Conservation (phyloP, 2,888 invertebrate species). For the Pediacus dermestoides region DNA sequence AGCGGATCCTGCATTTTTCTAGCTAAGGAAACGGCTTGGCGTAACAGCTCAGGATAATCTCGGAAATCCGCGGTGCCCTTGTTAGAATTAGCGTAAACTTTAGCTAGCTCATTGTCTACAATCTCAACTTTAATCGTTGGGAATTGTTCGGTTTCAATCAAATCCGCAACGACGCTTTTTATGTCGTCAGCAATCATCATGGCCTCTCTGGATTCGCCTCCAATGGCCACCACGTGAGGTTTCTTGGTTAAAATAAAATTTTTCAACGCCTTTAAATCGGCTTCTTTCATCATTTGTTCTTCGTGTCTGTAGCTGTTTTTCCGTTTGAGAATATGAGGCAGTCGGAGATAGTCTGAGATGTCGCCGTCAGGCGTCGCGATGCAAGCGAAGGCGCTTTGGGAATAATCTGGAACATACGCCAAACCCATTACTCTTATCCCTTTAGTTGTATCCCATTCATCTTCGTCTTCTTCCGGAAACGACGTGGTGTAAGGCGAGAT, state of each 20-base stretch:
- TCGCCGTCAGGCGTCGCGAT: conserved; percentile 87
- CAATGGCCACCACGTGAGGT: conserved; percentile 80
- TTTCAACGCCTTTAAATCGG: conserved; percentile 55
- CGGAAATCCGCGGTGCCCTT: conserved; percentile 83
- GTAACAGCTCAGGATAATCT: conserved; percentile 85
- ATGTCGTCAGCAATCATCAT: conserved; percentile 76
- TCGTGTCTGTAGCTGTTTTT: conserved; percentile 68
- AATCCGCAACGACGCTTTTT: conserved; percentile 66
- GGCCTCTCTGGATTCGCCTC: conserved; percentile 88
- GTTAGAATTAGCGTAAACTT: conserved; percentile 88
- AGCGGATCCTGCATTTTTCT: conserved; percentile 92
- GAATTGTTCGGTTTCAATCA: conserved; percentile 82
- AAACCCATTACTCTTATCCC: conserved; percentile 85
- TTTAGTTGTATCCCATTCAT: conserved; percentile 83
- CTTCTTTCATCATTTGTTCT: conserved; percentile 59
- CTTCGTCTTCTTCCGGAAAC: conserved; percentile 82
- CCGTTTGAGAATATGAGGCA: conserved; percentile 81
- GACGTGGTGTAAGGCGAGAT: conserved; percentile 70
- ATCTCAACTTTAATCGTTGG: conserved; percentile 86
- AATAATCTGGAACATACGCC: conserved; percentile 80
- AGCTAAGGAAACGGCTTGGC: conserved; percentile 91
- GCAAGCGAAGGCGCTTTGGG: conserved; percentile 84
- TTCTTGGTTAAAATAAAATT: conserved; percentile 87
- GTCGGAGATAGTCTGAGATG: conserved; percentile 83
- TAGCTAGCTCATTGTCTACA: conserved; percentile 89